A percentile compares a stretch with the other conserved stretches of the same genome.
Conservation (phyloP, 2,113 vertebrate genomes). For the Atrichornis clamosus region DNA sequence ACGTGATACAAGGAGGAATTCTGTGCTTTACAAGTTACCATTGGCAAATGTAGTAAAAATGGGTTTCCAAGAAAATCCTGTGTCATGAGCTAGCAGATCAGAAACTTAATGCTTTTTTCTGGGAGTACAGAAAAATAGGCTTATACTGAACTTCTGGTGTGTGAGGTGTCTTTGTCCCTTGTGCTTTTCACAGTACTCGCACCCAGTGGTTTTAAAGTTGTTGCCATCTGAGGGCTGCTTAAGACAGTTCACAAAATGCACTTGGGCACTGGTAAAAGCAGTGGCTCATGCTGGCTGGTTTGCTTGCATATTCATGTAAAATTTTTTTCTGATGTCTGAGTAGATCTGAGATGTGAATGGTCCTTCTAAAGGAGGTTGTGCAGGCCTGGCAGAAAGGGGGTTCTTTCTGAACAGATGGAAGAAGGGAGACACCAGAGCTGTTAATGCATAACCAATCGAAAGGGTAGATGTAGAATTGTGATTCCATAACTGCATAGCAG, state of each 20-base stretch:
- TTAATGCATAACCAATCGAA: not conserved
- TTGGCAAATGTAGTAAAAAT: not conserved
- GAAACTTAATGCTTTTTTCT: not conserved
- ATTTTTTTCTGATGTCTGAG: not conserved
- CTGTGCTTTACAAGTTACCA: not conserved
- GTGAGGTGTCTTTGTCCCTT: not conserved
- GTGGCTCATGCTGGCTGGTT: not conserved
- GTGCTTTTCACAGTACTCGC: not conserved
- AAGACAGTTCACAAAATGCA: not conserved
- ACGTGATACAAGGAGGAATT: not conserved
- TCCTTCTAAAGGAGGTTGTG: not conserved
- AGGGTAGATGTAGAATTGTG: not conserved
- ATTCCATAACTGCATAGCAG: not conserved
- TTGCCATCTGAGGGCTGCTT: not conserved
- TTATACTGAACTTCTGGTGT: not conserved
- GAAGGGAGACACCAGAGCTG: not conserved
- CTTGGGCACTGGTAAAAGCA: not conserved
- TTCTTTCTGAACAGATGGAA: not conserved
- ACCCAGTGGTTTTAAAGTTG: not conserved
- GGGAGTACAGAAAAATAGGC: not conserved
- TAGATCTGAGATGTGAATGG: not conserved
- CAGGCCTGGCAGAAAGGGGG: not conserved
- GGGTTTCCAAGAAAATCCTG: not conserved
- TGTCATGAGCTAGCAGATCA: not conserved
- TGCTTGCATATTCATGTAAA: not conserved